Percentiles rank a stretch among this genome's conserved stretches.
Evolutionary conservation across 2,888 invertebrate genomes (phyloP).

Genomic region (Malacosoma neustria): DNA sequence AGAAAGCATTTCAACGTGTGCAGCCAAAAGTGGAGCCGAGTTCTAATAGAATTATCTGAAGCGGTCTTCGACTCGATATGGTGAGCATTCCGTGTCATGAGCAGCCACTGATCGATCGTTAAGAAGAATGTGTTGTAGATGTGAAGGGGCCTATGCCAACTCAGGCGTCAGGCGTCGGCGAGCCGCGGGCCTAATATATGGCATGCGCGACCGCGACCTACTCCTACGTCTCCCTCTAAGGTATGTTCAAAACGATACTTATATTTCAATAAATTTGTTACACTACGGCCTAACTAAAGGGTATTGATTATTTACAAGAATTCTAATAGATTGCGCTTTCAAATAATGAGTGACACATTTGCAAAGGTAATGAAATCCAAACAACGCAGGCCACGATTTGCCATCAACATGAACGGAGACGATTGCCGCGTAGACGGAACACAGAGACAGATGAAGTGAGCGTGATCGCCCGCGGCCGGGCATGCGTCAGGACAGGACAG

Average conservation of each 20-base stretch:
- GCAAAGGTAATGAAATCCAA: constrained; percentile 63
- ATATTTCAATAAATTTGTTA: constrained; percentile 29
- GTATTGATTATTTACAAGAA: constrained; percentile 56
- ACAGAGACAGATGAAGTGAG: constrained; percentile 73
- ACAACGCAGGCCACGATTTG: constrained; percentile 62
- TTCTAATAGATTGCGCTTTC: constrained; percentile 69
- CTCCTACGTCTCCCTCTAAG: constrained; percentile 36
- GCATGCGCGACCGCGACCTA: constrained; percentile 48
- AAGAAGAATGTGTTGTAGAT: constrained; percentile 43
- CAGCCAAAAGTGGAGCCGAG: constrained; percentile 73
- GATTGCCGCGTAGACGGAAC: constrained; percentile 67
- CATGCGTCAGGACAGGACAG: constrained; percentile 74
- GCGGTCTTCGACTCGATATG: constrained; percentile 57
- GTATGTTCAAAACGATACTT: constrained; percentile 28
- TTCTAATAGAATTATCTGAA: constrained; percentile 66
- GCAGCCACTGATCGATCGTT: constrained; percentile 55
- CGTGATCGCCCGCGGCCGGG: constrained; percentile 71
- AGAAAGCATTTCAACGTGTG: constrained; percentile 67
- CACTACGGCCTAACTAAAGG: constrained; percentile 54
- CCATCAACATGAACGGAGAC: constrained; percentile 67
- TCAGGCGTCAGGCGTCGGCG: constrained; percentile 28
- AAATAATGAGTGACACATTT: constrained; percentile 65
- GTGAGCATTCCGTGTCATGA: constrained; percentile 71
- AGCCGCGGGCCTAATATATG: constrained; percentile 32
- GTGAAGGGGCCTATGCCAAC: constrained; percentile 41